Evolutionary conservation across 2,113 vertebrate species (phyloP), one percentile per base, ranked within the genome.

Genomic region (Caranx ignobilis): DNA sequence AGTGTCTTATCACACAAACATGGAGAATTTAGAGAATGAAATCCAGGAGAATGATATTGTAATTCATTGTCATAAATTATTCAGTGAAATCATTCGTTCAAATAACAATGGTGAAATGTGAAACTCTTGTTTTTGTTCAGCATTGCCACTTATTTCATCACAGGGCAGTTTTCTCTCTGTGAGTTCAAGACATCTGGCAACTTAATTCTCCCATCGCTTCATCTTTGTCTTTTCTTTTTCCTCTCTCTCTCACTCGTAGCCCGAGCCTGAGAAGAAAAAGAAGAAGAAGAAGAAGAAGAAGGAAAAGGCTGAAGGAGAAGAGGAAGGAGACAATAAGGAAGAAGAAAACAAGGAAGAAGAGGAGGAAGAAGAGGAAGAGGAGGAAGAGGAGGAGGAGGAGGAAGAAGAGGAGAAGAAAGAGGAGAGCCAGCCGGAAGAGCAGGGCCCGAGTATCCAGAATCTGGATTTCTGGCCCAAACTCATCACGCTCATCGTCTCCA

Each of bases 381-480:
- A 86, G 0, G 91, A 82, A 0, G 89, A 87, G 0, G 88, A 89
- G 0, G 90, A 91, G 0, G 86, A 91, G 0, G 79, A 77, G 21
- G 96, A 97, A 60, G 96, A 94, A 31, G 90, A 96, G 64, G 93
- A 91, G 31, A 71, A 92, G 60, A 79, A 90, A 67, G 88, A 93
- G 71, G 88, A 90, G 64, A 77, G 16, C 56, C 89, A 90, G 57
- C 94, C 90, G 0, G 98, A 98, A 71, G 97, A 99, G 59, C 97
- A 96, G 65, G 98, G 97, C 0, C 98, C 98, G 35, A 98, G 96
- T 83, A 96, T 99, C 78, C 95, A 94, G 89, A 99, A 98, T 89
- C 94, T 99, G 93, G 98, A 99, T 83, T 99, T 99, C 86, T 99
- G 98, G 98, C 97, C 98, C 19, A 99, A 99, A 80, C 97, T 99